Conservation (phyloP, 2,888 invertebrate species). For the Leucania comma region DNA sequence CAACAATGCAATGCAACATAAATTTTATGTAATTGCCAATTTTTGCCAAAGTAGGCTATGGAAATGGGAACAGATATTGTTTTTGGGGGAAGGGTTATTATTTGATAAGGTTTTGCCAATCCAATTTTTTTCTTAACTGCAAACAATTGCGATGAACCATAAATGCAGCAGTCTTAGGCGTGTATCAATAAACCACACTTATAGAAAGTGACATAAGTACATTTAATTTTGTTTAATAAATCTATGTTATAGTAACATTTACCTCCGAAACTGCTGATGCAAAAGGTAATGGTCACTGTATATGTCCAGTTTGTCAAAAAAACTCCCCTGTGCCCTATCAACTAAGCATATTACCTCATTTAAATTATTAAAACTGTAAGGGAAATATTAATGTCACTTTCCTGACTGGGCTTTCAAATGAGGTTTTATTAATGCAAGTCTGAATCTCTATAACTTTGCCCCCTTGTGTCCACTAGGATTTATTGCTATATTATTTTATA, state of each 20-base stretch:
- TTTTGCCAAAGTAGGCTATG: slow-evolving; percentile 48
- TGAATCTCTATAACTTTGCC: slow-evolving; percentile 4
- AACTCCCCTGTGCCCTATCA: no score
- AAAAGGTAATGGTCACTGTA: background rate
- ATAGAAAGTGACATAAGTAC: background rate
- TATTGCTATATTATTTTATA: slow-evolving; percentile 19
- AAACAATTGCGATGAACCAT: background rate
- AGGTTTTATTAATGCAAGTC: slow-evolving; percentile 29
- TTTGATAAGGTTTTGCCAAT: background rate
- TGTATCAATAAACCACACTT: slow-evolving; percentile 25
- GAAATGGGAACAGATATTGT: slow-evolving; percentile 43
- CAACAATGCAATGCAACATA: slow-evolving; percentile 14
- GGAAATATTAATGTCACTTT: background rate
- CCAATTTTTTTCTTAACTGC: background rate
- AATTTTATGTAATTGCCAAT: slow-evolving; percentile 33
- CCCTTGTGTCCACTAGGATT: background rate
- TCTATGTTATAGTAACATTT: background rate
- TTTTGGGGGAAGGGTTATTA: slow-evolving; percentile 18
- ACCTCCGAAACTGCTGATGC: background rate
- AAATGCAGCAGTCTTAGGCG: background rate
- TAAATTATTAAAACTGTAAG: background rate
- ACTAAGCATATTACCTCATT: background rate
- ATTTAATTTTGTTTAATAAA: background rate
- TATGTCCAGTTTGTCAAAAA: no score
- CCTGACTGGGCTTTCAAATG: background rate